Conservation (phyloP, 2,888 invertebrate species). For the Auanema freiburgensis region DNA sequence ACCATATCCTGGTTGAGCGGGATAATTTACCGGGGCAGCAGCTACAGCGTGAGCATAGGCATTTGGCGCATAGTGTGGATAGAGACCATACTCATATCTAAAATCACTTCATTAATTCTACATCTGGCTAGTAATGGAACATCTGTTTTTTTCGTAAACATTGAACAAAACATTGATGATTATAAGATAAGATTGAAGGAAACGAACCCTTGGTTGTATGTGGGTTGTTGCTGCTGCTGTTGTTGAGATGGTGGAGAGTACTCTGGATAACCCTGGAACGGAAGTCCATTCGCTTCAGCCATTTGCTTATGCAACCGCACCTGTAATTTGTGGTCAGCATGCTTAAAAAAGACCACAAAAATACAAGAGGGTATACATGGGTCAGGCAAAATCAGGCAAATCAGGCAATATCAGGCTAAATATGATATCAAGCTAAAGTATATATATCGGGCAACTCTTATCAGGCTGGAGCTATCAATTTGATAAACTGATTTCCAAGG, state of each 20-base stretch:
- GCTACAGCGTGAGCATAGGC: slow-evolving; percentile 32
- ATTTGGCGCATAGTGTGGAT: slow-evolving; percentile 26
- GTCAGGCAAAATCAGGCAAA: too few relatives aligned
- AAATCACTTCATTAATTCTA: neutral
- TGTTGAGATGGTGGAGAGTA: slow-evolving; percentile 46
- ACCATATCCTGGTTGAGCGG: slow-evolving; percentile 17
- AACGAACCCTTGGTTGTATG: slow-evolving; percentile 10
- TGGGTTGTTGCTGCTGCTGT: slow-evolving; percentile 4
- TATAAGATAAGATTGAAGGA: neutral
- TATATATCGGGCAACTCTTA: too few relatives aligned
- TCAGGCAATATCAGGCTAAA: too few relatives aligned
- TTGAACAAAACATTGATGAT: neutral
- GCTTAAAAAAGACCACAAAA: too few relatives aligned
- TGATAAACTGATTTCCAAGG: too few relatives aligned
- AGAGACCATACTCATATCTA: slow-evolving; percentile 31
- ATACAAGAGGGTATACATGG: too few relatives aligned
- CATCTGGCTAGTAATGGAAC: neutral
- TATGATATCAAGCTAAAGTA: too few relatives aligned
- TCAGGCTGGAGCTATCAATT: too few relatives aligned
- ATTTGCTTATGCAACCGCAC: slow-evolving; percentile 57
- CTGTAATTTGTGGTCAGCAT: slow-evolving; percentile 28
- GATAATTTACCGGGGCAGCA: slow-evolving; percentile 33
- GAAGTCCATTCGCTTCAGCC: slow-evolving; percentile 43
- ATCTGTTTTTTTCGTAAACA: neutral
- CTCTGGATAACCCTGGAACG: slow-evolving; percentile 35